These are phyloP conservation scores for Peromyscus attwateri DNA, from an alignment of 2,797 vertebrate species.

Conservation along the genomic window DNA sequence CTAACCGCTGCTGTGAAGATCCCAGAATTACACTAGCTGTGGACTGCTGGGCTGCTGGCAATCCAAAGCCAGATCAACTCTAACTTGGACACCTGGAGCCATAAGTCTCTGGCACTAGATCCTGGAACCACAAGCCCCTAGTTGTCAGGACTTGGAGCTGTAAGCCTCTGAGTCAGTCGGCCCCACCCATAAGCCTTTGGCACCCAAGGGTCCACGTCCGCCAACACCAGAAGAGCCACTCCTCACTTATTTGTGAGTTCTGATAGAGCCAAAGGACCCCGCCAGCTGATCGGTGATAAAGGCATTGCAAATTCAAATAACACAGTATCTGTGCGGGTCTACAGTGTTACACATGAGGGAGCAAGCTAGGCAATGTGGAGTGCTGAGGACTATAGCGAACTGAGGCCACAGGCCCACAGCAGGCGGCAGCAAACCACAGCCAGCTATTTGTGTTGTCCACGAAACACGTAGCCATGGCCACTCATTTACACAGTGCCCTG, in stretches of 20 bases:
- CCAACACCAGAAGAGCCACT: background rate
- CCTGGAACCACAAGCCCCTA: background rate
- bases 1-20: background rate
- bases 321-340: background rate
- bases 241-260: background rate
- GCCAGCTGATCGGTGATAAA: background rate
- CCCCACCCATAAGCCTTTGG: background rate
- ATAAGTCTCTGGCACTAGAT: background rate
- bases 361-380: background rate
- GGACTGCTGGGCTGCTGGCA: background rate
- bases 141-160: background rate
- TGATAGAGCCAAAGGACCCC: background rate
- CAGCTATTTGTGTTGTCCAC: background rate
- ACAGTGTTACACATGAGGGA: too few relatives aligned
- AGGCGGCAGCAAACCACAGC: background rate
- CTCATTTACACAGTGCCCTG: background rate
- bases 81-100: background rate
- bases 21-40: background rate
- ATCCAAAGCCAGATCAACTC: background rate
- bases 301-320: background rate
- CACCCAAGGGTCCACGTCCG: background rate
- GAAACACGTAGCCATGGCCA: background rate
- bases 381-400: background rate
- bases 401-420: background rate
- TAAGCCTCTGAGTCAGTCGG: background rate